Evolutionary conservation across 2,888 invertebrate genomes (phyloP), one percentile per base, ranked within the genome.

Genomic region (Gibbula magus): DNA sequence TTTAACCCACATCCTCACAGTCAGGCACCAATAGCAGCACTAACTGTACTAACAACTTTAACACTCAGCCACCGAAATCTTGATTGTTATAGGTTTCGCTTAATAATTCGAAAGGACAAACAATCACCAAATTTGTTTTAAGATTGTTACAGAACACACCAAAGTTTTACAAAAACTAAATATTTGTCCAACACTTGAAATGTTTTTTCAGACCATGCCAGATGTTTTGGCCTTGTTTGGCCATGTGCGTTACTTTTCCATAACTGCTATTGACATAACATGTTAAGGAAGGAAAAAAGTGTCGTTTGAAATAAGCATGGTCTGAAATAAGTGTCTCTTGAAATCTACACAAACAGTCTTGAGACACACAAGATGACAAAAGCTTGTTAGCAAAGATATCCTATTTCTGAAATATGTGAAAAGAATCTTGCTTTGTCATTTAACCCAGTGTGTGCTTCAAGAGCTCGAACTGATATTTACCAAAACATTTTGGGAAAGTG

Each of bases 221-320:
- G 61, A 22, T 25, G 61, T 20, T 61, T 25, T 16, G 22, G 61
- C 16, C 22, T 61, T 8, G 61, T 61, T 61, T 29, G 13, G 61
- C 61, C 61, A 61, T 61, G 29, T 61, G 61, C 29, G 29, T 61
- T 16, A 61, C 61, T 61, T 25, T 25, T 70, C 18, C 39, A 70
- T 39, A 70, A 10, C 39, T 39, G 70, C 5, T 70, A 39, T 70
- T 70, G 35, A 39, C 70, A 70, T 70, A 70, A 70, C 70, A 70
- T 70, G 70, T 39, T 35, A 39, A 13, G 35, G 39, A 70, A 70
- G 10, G 39, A 70, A 70, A 39, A 25, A 29, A 61, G 61, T 18
- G 25, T 29, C 45, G 8, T 13, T 10, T 45, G 45, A 45, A 45
- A 45, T 45, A 10, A 45, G 45, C 13, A 1, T 45, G 45, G 45